Evolutionary conservation across 2,888 invertebrate species (phyloP).

Genomic region (Dicycla oo): DNA sequence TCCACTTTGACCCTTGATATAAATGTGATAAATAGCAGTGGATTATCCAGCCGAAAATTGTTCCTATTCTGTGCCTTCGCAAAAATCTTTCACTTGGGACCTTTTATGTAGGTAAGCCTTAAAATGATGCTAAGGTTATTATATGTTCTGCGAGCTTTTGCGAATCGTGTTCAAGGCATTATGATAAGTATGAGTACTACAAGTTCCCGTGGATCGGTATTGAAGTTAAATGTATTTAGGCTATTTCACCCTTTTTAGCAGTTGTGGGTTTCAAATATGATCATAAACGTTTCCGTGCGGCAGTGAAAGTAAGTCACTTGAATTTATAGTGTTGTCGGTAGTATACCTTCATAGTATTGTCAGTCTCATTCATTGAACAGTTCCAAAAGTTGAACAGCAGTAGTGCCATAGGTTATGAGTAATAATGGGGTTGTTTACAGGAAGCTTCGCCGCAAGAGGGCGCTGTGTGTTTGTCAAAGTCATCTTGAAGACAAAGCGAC

Average conservation of each 20-base stretch:
- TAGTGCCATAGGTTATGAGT: conserved; percentile 17
- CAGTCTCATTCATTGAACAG: conserved; percentile 17
- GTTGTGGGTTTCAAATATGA: conserved; percentile 8
- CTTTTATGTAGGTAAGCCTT: conserved; percentile 49
- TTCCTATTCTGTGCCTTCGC: conserved; percentile 38
- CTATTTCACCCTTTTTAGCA: conserved; percentile 15
- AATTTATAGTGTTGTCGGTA: background rate
- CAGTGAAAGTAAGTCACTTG: background rate
- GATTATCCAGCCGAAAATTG: conserved; percentile 40
- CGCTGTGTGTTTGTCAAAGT: no score
- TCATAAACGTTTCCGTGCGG: background rate
- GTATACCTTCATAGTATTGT: background rate
- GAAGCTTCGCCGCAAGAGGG: no score
- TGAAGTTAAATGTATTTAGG: background rate
- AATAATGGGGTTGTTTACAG: no score
- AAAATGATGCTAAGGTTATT: conserved; percentile 44
- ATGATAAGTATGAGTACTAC: background rate
- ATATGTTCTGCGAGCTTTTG: conserved; percentile 21
- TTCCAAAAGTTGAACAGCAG: background rate
- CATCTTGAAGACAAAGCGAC: no score
- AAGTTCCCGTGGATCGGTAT: background rate
- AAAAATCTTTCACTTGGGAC: conserved; percentile 47
- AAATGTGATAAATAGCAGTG: conserved; percentile 59
- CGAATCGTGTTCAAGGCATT: conserved; percentile 2
- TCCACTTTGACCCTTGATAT: conserved; percentile 27